Conservation (phyloP, 2,797 vertebrate genomes). For the Euthynnus affinis region DNA sequence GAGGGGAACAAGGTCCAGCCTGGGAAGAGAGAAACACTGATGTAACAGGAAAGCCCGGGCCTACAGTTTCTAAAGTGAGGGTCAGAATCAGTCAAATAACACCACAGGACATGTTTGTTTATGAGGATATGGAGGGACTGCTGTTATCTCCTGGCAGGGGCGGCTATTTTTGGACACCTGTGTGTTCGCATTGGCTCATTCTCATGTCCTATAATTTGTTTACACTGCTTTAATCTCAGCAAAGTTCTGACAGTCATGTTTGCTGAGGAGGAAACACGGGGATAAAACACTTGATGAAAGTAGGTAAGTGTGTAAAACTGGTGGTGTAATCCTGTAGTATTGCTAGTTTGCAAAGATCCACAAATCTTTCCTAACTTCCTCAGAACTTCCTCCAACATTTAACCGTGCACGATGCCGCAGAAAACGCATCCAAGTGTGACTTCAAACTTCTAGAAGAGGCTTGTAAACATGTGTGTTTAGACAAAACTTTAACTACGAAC, state of each 20-base stretch:
- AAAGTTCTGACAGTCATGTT: background rate
- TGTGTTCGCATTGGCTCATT: background rate
- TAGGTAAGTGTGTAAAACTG: background rate
- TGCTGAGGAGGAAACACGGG: background rate
- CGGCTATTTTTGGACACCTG: background rate
- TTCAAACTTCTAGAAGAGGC: background rate
- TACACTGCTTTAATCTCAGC: background rate
- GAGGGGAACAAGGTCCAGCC: slow-evolving; percentile 78
- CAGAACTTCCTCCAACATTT: background rate
- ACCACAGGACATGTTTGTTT: background rate
- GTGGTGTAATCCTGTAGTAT: background rate
- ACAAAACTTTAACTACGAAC: background rate
- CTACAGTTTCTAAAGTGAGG: background rate
- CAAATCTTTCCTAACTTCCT: background rate
- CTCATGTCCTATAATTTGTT: background rate
- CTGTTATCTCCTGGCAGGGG: background rate
- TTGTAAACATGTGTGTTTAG: background rate
- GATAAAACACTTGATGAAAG: background rate
- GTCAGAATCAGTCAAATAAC: background rate
- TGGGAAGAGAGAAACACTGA: slow-evolving; percentile 45
- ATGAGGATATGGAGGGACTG: background rate
- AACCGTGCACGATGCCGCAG: background rate
- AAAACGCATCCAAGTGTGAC: background rate
- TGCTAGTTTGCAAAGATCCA: background rate
- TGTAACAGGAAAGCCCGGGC: background rate